Base-by-base conservation (phyloP, 2,797 vertebrate genomes). In the Triplophysa bombifrons region DNA sequence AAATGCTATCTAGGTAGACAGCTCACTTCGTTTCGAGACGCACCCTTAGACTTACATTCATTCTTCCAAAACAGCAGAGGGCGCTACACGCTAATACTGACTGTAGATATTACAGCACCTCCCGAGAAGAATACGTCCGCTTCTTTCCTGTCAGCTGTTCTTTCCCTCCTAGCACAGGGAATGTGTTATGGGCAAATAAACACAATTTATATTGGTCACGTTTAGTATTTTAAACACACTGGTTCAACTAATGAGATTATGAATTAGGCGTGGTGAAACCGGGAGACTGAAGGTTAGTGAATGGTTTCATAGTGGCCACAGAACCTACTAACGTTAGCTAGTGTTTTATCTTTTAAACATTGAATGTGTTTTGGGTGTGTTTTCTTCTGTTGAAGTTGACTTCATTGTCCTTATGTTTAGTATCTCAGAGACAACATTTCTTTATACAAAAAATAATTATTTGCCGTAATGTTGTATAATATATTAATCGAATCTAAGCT, bases 261-360 rank as follows among this genome's bases (percentile, higher is more conserved):
- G 63, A 16, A 34, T 48, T 63, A 48, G 41, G 11, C 5, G 78
- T 66, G 22, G 17, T 17, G 38, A 73, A n/a, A 34, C 55, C 34
- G 66, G 78, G 78, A 67, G 5, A 46, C 41, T 67, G n/a, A 72
- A 73, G 78, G 78, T 80, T 20, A 48, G 77, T 66, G 66, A 5
- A 19, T 20, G 41, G 5, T 55, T 79, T 58, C 38, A 41, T 41
- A 27, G n/a, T 20, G 22, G 20, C 13, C 55, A 72, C 34, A 48
- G 7, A 51, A 14, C 3, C 17, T 66, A 61, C 69, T 72, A 66
- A 41, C 38, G 58, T 46, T 72, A 65, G 60, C 69, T 8, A 63
- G 76, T 70, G 68, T 72, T 41, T 41, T 41, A 46, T 70, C 64
- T 78, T 25, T n/a, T 56, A 2, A 58, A 12, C 20, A 20, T 4